Base-by-base conservation (phyloP, 2,888 invertebrate genomes). In the Xanthia icteritia region DNA sequence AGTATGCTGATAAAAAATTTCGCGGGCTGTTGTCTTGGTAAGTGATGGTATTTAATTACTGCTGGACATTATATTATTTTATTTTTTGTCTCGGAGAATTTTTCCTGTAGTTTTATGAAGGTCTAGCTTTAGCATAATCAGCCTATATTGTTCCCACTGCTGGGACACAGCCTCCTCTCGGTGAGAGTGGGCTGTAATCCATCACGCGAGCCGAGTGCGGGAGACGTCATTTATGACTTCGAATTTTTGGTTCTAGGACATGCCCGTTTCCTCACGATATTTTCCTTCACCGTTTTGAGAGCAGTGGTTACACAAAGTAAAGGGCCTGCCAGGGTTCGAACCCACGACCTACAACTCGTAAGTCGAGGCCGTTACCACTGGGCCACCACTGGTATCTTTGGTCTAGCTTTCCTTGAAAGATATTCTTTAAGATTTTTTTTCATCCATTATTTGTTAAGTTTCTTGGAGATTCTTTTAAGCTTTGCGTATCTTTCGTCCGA, bases 11-110 rank as follows among this genome's bases (percentile, higher is more conserved):
- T 77, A 82, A 81, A 61, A 66, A 63, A 67, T 0, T 63, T 54
- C 71, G 15, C 31, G 65, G 36, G 17, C 48, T 69, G n/a, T 81
- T 80, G 60, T 71, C 68, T 31, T n/a, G 17, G 60, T 81, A 68
- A 81, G 70, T 80, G 23, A 71, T 76, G 56, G 54, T 56, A 70
- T 76, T 76, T 77, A 42, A 82, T 81, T 81, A 66, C n/a, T 5
- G 31, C 36, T 58, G 56, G 56, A 48, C 39, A 58, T 82, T 48
- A 66, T 70, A 58, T 48, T 1, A 54, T 51, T 51, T 27, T 0
- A 36, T 45, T n/a, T 66, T 67, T 81, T 42, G 58, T 31, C 20
- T n/a, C 39, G 5, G 36, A 45, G 20, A 76, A 79, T 69, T 45
- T 31, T 39, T 45, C 27, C 42, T 60, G 23, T 45, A 81, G 64